These are phyloP conservation scores for Dicranocentrus wangi DNA, from an alignment of 2,888 invertebrate genomes.

Conservation along the genomic window DNA sequence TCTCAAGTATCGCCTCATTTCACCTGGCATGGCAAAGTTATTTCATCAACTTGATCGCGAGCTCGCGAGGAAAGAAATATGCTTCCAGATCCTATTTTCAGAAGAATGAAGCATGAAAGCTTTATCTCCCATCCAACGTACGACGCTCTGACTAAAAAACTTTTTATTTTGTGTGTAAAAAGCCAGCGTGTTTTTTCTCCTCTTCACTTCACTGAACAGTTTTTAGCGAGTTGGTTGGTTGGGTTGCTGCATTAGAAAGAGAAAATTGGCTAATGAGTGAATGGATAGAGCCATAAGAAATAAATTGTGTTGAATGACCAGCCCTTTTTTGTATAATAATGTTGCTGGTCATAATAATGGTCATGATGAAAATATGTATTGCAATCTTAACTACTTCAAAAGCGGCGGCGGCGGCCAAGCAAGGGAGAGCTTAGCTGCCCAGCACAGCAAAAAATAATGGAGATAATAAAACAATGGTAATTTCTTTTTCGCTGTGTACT, in stretches of 20 bases:
- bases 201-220: too few relatives aligned
- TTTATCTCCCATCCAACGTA: slow-evolving; percentile 1
- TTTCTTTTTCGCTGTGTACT: slow-evolving; percentile 46
- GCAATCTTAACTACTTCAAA: slow-evolving; percentile 40
- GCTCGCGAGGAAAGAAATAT: slow-evolving; percentile 6
- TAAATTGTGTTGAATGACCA: slow-evolving; percentile 59
- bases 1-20: slow-evolving; percentile 44
- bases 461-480: slow-evolving; percentile 63
- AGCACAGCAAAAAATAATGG: slow-evolving; percentile 57
- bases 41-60: neutral
- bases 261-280: slow-evolving; percentile 62
- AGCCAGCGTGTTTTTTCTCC: too few relatives aligned
- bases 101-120: slow-evolving; percentile 21
- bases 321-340: slow-evolving; percentile 44
- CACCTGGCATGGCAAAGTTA: slow-evolving; percentile 49
- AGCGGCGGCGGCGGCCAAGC: slow-evolving; percentile 8
- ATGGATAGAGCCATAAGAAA: slow-evolving; percentile 46
- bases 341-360: slow-evolving; percentile 48
- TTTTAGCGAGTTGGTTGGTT: slow-evolving; percentile 6
- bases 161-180: neutral
- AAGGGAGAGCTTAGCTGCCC: too few relatives aligned
- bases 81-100: neutral
- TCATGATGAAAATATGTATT: slow-evolving; percentile 52
- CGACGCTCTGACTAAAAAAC: neutral
- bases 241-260: slow-evolving; percentile 1